A percentile compares a stretch with the other conserved stretches of the same genome.
These are phyloP conservation scores for Drosophila antonietae DNA, from an alignment of 2,888 invertebrate species.

Conservation along the genomic window DNA sequence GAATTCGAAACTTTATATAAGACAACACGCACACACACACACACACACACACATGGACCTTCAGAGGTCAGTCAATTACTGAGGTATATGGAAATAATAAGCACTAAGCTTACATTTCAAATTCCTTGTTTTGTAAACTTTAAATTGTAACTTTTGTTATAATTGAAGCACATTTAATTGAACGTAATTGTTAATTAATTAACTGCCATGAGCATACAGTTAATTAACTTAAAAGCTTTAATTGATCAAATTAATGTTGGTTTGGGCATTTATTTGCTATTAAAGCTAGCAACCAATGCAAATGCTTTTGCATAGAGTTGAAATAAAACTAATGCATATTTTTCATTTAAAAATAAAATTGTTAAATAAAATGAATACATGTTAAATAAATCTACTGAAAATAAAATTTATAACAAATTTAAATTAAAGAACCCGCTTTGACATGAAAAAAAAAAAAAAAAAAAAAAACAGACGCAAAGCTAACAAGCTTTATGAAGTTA, in stretches of 20 bases:
- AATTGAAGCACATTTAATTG: constrained; percentile 1
- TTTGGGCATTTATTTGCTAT: not conserved
- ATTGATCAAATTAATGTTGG: not conserved
- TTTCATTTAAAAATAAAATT: too few relatives aligned
- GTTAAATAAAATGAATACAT: too few relatives aligned
- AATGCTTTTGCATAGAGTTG: not conserved
- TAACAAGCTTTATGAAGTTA: too few relatives aligned
- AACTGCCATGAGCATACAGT: not conserved
- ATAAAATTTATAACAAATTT: too few relatives aligned
- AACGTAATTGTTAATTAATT: constrained; percentile 4
- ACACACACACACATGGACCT: not conserved
- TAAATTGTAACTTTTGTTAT: not conserved
- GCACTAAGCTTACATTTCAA: constrained; percentile 20
- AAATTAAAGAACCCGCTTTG: too few relatives aligned
- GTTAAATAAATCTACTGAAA: too few relatives aligned
- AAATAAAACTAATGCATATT: too few relatives aligned
- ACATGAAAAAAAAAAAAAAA: too few relatives aligned
- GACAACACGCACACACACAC: not conserved
- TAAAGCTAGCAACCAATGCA: not conserved
- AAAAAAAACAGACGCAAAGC: too few relatives aligned
- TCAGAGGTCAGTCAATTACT: not conserved
- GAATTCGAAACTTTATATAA: constrained; percentile 44
- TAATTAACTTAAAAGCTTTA: not conserved
- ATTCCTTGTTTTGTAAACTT: not conserved
- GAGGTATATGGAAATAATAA: constrained; percentile 12